A percentile compares a stretch with the other conserved stretches of the same genome.
phyloP scores from a whole-genome alignment of 2,113 vertebrate species.

The Ophthalmolycus amberensis region DNA sequence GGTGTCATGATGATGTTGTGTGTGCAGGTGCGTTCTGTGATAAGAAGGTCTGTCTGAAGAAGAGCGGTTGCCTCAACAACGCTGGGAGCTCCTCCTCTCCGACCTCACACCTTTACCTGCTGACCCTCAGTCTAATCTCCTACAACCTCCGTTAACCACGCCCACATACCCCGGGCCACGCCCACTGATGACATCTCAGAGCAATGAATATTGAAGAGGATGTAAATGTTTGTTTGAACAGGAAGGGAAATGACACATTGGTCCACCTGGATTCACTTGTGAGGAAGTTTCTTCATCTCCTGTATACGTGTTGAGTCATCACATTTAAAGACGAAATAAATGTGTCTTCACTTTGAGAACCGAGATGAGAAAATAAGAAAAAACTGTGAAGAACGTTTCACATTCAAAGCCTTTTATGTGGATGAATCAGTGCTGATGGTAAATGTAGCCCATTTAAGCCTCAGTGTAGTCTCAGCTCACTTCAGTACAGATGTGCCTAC shows the following conservation, averaged over 20 bases:
- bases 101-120: slow-evolving; percentile 60
- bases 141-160: neutral
- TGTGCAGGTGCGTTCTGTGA: slow-evolving; percentile 85
- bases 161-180: neutral
- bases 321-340: neutral
- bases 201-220: neutral
- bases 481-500: too few relatives aligned
- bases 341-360: too few relatives aligned
- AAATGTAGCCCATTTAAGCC: too few relatives aligned
- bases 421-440: too few relatives aligned
- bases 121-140: slow-evolving; percentile 74
- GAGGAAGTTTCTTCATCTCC: neutral
- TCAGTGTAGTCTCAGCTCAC: too few relatives aligned
- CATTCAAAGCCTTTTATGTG: too few relatives aligned
- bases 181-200: neutral
- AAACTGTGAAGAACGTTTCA: too few relatives aligned
- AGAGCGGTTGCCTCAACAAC: slow-evolving; percentile 72
- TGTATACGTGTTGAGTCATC: too few relatives aligned
- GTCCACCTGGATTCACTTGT: neutral
- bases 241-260: slow-evolving; percentile 12
- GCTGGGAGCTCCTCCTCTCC: slow-evolving; percentile 69
- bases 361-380: too few relatives aligned
- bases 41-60: slow-evolving; percentile 79
- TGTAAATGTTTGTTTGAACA: neutral
- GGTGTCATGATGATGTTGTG: slow-evolving; percentile 7